Base-by-base conservation (phyloP, 2,797 vertebrate species). In the Cichlasoma orientale region DNA sequence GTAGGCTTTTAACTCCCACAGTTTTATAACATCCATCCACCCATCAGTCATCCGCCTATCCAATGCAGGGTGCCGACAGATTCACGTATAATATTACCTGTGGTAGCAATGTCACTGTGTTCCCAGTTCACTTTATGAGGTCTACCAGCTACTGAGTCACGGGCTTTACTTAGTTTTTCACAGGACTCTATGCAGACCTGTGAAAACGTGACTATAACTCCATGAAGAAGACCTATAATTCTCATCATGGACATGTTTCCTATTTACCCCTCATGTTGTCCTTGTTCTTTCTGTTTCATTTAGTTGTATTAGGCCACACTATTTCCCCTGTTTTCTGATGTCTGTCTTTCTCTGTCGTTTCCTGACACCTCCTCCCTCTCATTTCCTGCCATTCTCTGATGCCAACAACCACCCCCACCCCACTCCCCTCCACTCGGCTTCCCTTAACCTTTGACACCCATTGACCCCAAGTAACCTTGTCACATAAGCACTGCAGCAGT, bases 361-460 rank as follows among this genome's bases (percentile, higher is more conserved):
- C 61, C 84, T 78, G 76, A 75, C 80, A 56, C 76, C 73, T 56
- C 38, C 53, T 71, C 74, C 41, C 0, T 63, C 87, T 83, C 88
- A 70, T 83, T 89, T 92, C 90, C 91, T 75, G 80, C 70, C 80
- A 88, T 86, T 77, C 88, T 88, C 61, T 4, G 38, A 47, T 57
- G 44, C 72, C 23, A 5, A 11, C 36, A 19, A 3, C 2, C 33
- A 50, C 55, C 8, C 0, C 9, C 33, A 3, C 33, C 36, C 31
- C 7, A 33, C 31, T 8, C 31, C 31, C 61, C 41, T 56, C 53
- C 38, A 29, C 25, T 11, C 9, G 14, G 69, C 82, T 66, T 52
- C 77, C 76, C 80, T 78, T 31, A 56, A 88, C 88, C 89, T 82
- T 79, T 87, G 85, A 80, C 86, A 31, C 82, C 83, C 73, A 1